A percentile compares a stretch with the other conserved stretches of the same genome.
These are phyloP conservation scores for Heliconius ethilla DNA, from an alignment of 2,888 invertebrate genomes.

Conservation along the genomic window DNA sequence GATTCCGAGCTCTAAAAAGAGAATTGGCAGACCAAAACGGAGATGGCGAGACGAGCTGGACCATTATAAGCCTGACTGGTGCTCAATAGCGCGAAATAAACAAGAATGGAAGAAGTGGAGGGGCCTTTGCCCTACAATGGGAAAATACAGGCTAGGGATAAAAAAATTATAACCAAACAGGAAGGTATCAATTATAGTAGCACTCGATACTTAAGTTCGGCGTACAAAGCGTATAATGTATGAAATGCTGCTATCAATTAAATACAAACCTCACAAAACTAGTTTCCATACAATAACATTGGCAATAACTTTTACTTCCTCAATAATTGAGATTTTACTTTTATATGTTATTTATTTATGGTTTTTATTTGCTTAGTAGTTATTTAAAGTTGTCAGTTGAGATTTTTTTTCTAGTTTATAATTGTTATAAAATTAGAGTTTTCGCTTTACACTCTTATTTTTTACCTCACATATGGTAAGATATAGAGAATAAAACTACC, in stretches of 20 bases:
- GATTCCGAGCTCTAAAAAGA: too few relatives aligned
- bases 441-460: too few relatives aligned
- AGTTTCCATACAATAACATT: conserved; percentile 34
- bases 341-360: background rate
- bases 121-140: too few relatives aligned
- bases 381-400: background rate
- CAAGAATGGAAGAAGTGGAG: too few relatives aligned
- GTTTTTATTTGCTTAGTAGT: conserved; percentile 17
- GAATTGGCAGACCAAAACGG: too few relatives aligned
- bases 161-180: conserved; percentile 35
- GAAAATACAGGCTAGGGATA: too few relatives aligned
- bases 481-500: too few relatives aligned
- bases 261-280: conserved; percentile 48
- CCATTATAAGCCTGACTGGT: too few relatives aligned
- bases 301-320: conserved; percentile 40
- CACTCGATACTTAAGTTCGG: conserved; percentile 49
- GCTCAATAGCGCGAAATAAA: too few relatives aligned
- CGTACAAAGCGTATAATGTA: conserved; percentile 47
- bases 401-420: background rate
- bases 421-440: background rate
- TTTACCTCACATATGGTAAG: too few relatives aligned
- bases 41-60: too few relatives aligned
- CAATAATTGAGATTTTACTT: conserved; percentile 19
- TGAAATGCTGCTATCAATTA: conserved; percentile 44
- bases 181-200: conserved; percentile 54